Evolutionary conservation across 1,140 invertebrate species (phyloP), one percentile per base, ranked within the genome.

Genomic region (Tetramorium simillimum): DNA sequence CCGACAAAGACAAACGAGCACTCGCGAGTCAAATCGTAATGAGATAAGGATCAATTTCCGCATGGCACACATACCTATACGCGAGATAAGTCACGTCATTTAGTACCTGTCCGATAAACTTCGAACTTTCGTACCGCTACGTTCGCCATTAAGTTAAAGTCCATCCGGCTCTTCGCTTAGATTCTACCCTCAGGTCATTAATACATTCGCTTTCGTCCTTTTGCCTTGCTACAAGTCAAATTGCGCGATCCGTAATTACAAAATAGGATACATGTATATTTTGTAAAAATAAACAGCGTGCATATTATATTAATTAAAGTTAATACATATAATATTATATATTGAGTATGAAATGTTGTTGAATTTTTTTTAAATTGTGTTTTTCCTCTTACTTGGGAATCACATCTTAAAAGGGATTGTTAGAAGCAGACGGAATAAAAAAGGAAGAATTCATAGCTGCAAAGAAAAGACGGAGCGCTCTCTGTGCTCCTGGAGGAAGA

Each of bases 31-130:
- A 82, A 82, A 82, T 82, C 53, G 51, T 82, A 82, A 82, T 73
- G 80, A 82, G 80, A 82, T 82, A 82, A 82, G 40, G 80, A 82
- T 82, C 80, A 72, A 82, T 82, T 82, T 82, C 53, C 80, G 80
- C 80, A 65, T 78, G 49, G 51, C 65, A 53, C 78, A 72, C 65
- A 67, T 69, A 69, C 28, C 63, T 67, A 24, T 65, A 67, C 33
- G 43, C 6, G 62, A 51, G 49, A 82, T 56, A 73, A 82, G 69
- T 58, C 37, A 58, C 65, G 78, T 82, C 80, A 72, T 73, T 82
- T 82, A 72, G 78, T 58, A 82, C 2, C 16, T 56, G 78, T 53
- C 69, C 24, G 67, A 73, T 73, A 82, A 82, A 73, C 67, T 72
- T 58, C 18, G 24, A 82, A 82, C 67, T 72, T 82, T 73, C 62